Conservation (phyloP, 2,888 invertebrate species). For the Drosophila cracens region DNA sequence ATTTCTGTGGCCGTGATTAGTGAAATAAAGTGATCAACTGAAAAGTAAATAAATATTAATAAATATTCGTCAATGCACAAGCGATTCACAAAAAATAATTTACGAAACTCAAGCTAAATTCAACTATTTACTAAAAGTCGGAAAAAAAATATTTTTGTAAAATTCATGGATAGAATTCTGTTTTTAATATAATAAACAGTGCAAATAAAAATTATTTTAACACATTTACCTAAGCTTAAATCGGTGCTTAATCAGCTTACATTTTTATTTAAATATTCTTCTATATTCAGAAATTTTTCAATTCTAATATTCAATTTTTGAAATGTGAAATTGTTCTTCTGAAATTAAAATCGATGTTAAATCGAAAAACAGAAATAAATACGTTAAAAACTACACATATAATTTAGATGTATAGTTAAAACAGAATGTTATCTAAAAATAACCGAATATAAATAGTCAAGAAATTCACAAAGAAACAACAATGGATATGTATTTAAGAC, state of each 20-base stretch:
- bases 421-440: neutral
- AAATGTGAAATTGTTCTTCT: neutral
- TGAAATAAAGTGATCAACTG: neutral
- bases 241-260: neutral
- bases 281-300: neutral
- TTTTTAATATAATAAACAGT: neutral
- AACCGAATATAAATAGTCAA: neutral
- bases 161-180: neutral
- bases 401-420: neutral
- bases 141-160: neutral
- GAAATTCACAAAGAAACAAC: neutral
- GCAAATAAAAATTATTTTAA: neutral
- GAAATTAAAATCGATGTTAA: neutral
- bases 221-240: neutral
- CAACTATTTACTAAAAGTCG: neutral
- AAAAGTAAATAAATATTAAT: slow-evolving; percentile 1
- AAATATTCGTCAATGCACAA: neutral
- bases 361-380: neutral
- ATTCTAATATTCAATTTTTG: neutral
- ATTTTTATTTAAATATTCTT: neutral
- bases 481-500: slow-evolving; percentile 1
- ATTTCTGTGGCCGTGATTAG: neutral
- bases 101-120: neutral
- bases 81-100: neutral
- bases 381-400: neutral